Evolutionary conservation across 2,888 invertebrate genomes (phyloP), one percentile per base, ranked within the genome.

Genomic region (Craniophora ligustri): DNA sequence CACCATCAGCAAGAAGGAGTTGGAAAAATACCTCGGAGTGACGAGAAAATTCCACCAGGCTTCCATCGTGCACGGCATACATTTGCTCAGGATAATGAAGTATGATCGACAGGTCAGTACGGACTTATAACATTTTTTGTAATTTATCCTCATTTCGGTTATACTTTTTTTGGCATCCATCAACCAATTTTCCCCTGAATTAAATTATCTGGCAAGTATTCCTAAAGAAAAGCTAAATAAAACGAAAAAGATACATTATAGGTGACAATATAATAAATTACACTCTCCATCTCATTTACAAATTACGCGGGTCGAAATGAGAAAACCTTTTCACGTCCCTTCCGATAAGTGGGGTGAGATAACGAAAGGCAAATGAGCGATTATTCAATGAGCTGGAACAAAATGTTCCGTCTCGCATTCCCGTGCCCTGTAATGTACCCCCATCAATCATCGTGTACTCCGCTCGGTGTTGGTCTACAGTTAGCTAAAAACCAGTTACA

Each of bases 1-100:
- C 82, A 97, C 98, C 56, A 94, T 99, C 73, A 98, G 98, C 78
- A 98, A 98, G 89, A 98, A 98, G 83, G 98, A 99, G 84, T 92
- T 99, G 79, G 98, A 98, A 87, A 98, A 98, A 87, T 96, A 98
- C 85, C 95, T 99, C 48, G 97, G 97, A 5, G 98, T 99, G 6
- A 98, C 97, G 28, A 95, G 98, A 62, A 98, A 98, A 89, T 98
- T 98, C 88, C 98, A 98, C 92, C 98, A 98, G 89, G 97, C 98
- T 7, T 98, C 98, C 74, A 97, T 99, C 72, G 97, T 98, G 44
- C 98, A 98, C 82, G 98, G 98, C 56, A 97, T 99, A 68, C 98
- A 98, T 91, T 94, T 99, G 73, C 94, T 99, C 71, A 95, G 98
- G 69, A 97, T 98, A 93, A 96, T 98, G 93, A 97, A 98, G 81